phyloP scores from a whole-genome alignment of 2,888 invertebrate species.

The Halocaridina rubra region DNA sequence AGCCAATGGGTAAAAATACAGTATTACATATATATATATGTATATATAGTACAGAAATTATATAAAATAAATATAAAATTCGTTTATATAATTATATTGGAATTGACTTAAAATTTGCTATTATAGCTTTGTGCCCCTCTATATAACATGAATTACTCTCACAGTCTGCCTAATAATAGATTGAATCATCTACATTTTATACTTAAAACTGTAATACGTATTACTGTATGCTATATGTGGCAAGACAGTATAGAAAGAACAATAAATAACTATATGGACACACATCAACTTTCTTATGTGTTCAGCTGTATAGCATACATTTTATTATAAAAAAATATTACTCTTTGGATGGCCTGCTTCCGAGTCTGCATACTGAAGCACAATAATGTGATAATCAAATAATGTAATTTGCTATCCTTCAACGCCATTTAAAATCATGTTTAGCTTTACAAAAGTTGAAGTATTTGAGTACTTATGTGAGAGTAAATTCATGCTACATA shows the following conservation, averaged over 20 bases:
- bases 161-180: neutral
- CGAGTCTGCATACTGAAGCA: neutral
- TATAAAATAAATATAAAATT: neutral
- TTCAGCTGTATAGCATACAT: no score
- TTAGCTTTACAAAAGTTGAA: neutral
- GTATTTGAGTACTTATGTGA: no score
- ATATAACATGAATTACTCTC: neutral
- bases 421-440: neutral
- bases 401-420: neutral
- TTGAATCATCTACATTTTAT: no score
- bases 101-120: no score
- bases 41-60: neutral
- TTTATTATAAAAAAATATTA: neutral
- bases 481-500: slow-evolving; percentile 36
- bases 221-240: no score
- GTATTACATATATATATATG: neutral
- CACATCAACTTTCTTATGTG: no score
- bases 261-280: no score
- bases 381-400: neutral
- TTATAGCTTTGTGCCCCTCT: no score
- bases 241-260: neutral
- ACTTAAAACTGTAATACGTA: no score
- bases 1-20: neutral
- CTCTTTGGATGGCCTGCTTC: neutral
- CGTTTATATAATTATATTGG: neutral